Evolutionary conservation across 2,888 invertebrate genomes (phyloP), one percentile per base, ranked within the genome.

Genomic region (Asteroscopus sphinx): DNA sequence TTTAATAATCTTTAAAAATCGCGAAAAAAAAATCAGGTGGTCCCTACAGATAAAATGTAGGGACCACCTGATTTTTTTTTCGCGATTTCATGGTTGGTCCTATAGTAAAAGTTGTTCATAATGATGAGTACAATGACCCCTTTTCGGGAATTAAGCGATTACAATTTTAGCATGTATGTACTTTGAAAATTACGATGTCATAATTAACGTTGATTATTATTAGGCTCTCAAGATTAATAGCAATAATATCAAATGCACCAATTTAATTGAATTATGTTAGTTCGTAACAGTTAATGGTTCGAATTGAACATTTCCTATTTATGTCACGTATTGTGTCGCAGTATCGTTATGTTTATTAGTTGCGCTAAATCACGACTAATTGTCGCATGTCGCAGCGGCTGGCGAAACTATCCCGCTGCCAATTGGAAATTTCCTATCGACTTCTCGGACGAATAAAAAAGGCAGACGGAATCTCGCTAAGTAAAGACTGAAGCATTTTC

Each of bases 301-400:
- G 32, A 51, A 82, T 75, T 64, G 68, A 67, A 68, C 67, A 60
- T 69, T 84, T 76, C 62, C 70, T 58, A 85, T 82, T 80, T 78
- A 61, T 49, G 77, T 85, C 87, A 86, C 86, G 87, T 78, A 63
- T 58, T 57, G 63, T 76, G 82, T 80, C 70, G 49, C 42, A 42
- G 39, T 54, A 63, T 68, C 55, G 65, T 77, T 77, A 68, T 79
- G 82, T 80, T 81, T 85, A 85, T 83, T 84, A 78, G 80, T 57
- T 15, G 58, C 44, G 57, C 79, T 87, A 86, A 86, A 87, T 87
- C 85, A 86, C 74, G 77, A 54, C 67, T 80, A 81, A 83, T 81
- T 79, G 80, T 81, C 76, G 65, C 71, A 69, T 79, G 80, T 81
- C 76, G 65, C 71, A 69, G 52, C 72, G 58, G 72, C 58, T 76